A percentile compares a stretch with the other conserved stretches of the same genome.
phyloP scores from a whole-genome alignment of 1,140 invertebrate genomes.

The Phenacoccus solenopsis region DNA sequence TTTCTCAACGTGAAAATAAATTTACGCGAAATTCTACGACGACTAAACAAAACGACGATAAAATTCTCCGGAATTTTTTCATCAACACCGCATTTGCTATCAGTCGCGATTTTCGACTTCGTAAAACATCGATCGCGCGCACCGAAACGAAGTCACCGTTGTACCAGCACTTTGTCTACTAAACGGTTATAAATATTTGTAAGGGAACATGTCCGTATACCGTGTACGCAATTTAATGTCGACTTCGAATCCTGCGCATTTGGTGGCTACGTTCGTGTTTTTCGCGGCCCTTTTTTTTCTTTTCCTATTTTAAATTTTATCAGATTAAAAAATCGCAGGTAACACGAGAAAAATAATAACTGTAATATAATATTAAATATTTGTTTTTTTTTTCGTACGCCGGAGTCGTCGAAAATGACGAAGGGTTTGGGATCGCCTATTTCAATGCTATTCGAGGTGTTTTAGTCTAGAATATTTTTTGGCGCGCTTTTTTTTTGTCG shows the following conservation, averaged over 20 bases:
- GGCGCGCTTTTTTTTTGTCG: too few species aligned
- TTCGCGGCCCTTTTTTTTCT: too few species aligned
- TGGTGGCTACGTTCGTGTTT: background rate
- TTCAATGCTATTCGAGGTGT: background rate
- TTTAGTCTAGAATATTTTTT: too few species aligned
- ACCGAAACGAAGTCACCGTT: background rate
- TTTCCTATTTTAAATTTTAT: background rate
- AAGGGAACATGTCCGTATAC: background rate
- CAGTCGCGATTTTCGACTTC: background rate
- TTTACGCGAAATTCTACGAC: background rate
- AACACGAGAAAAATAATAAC: background rate
- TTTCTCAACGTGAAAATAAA: too few species aligned
- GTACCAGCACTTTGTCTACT: background rate
- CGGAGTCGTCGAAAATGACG: too few species aligned
- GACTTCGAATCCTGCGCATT: background rate
- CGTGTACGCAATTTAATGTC: background rate
- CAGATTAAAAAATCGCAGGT: constrained; percentile 1
- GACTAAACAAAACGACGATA: background rate
- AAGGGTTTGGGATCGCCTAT: background rate
- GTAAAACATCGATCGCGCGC: background rate
- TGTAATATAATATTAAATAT: constrained; percentile 4
- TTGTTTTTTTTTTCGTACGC: background rate
- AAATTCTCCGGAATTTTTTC: background rate
- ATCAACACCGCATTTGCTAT: too few species aligned
- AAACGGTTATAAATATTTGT: background rate